Percentiles rank a stretch among this genome's conserved stretches.
phyloP scores from a whole-genome alignment of 2,113 vertebrate genomes.

The Amia ocellicauda region DNA sequence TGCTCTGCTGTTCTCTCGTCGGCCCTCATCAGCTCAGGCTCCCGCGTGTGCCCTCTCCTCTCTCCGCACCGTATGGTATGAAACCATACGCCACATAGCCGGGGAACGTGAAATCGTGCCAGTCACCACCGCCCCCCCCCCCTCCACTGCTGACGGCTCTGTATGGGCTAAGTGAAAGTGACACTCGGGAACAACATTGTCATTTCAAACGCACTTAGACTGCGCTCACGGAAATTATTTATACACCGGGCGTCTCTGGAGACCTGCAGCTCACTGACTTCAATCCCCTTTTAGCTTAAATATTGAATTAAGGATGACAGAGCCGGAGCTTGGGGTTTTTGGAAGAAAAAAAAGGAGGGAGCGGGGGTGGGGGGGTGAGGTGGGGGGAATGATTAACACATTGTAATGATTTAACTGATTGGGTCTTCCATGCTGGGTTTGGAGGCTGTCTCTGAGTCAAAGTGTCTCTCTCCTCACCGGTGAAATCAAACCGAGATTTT shows the following conservation, averaged over 20 bases:
- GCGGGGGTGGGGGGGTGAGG: slow-evolving; percentile 4
- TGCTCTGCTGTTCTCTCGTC: too few relatives aligned
- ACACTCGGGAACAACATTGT: not conserved
- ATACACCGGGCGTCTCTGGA: slow-evolving; percentile 28
- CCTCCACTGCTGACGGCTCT: not conserved
- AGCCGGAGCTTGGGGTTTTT: slow-evolving; percentile 45
- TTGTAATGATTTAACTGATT: slow-evolving; percentile 50
- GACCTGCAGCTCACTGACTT: slow-evolving; percentile 13
- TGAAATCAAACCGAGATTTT: not conserved
- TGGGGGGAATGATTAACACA: slow-evolving; percentile 49
- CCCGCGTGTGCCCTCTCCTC: too few relatives aligned
- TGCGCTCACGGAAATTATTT: slow-evolving; percentile 33
- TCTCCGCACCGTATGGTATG: too few relatives aligned
- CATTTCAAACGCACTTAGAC: slow-evolving; percentile 22
- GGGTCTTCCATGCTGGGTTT: slow-evolving; percentile 48
- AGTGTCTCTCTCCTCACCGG: too few relatives aligned
- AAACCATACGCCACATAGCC: too few relatives aligned
- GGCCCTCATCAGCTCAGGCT: too few relatives aligned
- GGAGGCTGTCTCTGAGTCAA: slow-evolving; percentile 45
- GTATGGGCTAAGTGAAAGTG: not conserved
- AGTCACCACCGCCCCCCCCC: too few relatives aligned
- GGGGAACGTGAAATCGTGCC: too few relatives aligned
- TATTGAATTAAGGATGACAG: slow-evolving; percentile 54
- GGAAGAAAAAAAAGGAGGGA: slow-evolving; percentile 19
- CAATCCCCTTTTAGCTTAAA: slow-evolving; percentile 33